Base-by-base conservation (phyloP, 2,113 vertebrate genomes). In the Ptyas mucosa region DNA sequence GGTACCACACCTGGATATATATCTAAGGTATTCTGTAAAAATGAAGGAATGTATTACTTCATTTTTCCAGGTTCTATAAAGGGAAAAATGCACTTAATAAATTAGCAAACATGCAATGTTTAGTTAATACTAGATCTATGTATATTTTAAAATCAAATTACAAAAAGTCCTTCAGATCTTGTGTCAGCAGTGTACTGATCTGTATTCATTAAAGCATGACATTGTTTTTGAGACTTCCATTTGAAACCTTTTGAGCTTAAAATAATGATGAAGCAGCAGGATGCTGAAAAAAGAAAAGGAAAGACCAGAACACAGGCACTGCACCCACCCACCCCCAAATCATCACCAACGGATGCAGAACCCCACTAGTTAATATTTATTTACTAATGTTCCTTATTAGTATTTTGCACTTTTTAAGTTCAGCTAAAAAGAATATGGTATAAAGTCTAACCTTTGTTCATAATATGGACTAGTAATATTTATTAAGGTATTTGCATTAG, bases 351-450 rank as follows among this genome's bases (percentile, higher is more conserved):
- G 29, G 53, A 64, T 69, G 21, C 43, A 29, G 46, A 34, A 61
- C 52, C n/a, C n/a, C 43, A 21, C 23, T n/a, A 54, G 14, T 91
- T 92, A 86, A 87, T 34, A 93, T 92, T 93, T 95, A 26, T 89
- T 29, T n/a, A 75, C 20, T n/a, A 89, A 39, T 29, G 85, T 29
- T 89, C 91, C 57, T 91, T 90, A 26, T 23, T 29, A 91, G 20
- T 90, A 39, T n/a, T 53, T 20, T 53, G 20, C 26, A 87, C 12
- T 26, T 94, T 90, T 64, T 43, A 91, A 39, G 92, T 12, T 91
- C 86, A 92, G 85, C 6, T 57, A 5, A 64, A 64, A 64, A 64
- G 1, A 64, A 29, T 64, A 61, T 29, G 75, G 11, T 85, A 92
- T 69, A 49, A 92, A 95, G 89, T 75, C 91, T 55, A 89, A 9